A percentile compares a stretch with the other conserved stretches of the same genome.
Conservation (phyloP, 2,113 vertebrate species). For the Ellobius talpinus region DNA sequence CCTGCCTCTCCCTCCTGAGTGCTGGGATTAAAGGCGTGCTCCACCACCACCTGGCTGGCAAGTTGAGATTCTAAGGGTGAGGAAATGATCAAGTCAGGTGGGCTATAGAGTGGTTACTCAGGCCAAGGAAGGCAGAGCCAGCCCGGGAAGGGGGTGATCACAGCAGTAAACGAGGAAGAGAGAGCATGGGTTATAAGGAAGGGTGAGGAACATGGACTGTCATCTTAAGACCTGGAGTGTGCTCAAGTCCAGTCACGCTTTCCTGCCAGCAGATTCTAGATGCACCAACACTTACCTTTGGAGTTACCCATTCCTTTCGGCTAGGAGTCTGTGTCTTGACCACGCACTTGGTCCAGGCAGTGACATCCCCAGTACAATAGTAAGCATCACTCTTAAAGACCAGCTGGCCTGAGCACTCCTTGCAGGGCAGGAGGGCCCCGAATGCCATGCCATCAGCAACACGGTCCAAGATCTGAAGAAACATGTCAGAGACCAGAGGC, state of each 20-base stretch:
- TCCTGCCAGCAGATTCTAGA: not conserved
- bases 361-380: slow-evolving; percentile 95
- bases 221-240: rapidly evolving
- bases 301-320: slow-evolving; percentile 94
- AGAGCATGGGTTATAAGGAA: not conserved
- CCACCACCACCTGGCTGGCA: too few relatives aligned
- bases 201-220: not conserved
- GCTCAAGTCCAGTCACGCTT: not conserved
- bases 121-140: rapidly evolving
- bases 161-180: not conserved
- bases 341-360: slow-evolving; percentile 98
- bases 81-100: not conserved
- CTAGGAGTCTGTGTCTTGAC: slow-evolving; percentile 92
- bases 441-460: slow-evolving; percentile 95
- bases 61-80: not conserved
- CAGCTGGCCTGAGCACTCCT: slow-evolving; percentile 94
- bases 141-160: too few relatives aligned
- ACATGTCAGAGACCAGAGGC: not conserved
- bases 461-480: slow-evolving; percentile 93
- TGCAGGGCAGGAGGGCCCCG: slow-evolving; percentile 93
- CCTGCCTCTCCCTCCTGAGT: too few relatives aligned
- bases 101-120: too few relatives aligned
- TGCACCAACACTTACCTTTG: slow-evolving; percentile 88
- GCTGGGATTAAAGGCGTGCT: too few relatives aligned
- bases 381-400: slow-evolving; percentile 96